phyloP scores from a whole-genome alignment of 2,888 invertebrate genomes.

The Drosophila cognata region DNA sequence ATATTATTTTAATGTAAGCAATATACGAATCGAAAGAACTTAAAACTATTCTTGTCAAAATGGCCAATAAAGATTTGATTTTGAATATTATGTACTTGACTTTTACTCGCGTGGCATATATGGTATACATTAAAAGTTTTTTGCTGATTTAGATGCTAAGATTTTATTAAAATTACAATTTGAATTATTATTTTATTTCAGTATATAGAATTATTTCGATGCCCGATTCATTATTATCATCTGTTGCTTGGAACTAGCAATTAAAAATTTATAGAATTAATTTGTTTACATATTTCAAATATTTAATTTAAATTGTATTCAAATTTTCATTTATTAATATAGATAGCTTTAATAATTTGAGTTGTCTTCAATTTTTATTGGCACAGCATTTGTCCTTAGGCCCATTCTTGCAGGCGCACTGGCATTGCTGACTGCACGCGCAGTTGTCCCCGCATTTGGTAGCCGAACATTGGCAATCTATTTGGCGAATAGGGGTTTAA shows the following conservation, averaged over 20 bases:
- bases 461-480: conserved; percentile 74
- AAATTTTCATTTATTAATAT: not conserved
- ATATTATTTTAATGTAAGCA: conserved; percentile 49
- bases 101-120: not conserved
- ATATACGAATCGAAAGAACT: conserved; percentile 55
- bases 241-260: not conserved
- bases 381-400: conserved; percentile 74
- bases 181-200: not conserved
- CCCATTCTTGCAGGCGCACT: conserved; percentile 74
- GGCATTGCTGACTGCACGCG: conserved; percentile 72
- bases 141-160: not conserved
- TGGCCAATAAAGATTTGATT: conserved; percentile 83
- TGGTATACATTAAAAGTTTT: not conserved
- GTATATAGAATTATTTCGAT: not conserved
- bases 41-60: conserved; percentile 84
- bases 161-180: not conserved
- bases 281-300: not conserved
- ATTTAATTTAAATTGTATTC: not conserved
- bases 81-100: conserved; percentile 36
- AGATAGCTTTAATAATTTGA: not conserved
- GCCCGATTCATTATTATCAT: not conserved
- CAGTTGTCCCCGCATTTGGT: conserved; percentile 75
- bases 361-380: conserved; percentile 49
- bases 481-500: not conserved
- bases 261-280: not conserved